phyloP scores from a whole-genome alignment of 2,888 invertebrate genomes.

The Sphecodes monilicornis region DNA sequence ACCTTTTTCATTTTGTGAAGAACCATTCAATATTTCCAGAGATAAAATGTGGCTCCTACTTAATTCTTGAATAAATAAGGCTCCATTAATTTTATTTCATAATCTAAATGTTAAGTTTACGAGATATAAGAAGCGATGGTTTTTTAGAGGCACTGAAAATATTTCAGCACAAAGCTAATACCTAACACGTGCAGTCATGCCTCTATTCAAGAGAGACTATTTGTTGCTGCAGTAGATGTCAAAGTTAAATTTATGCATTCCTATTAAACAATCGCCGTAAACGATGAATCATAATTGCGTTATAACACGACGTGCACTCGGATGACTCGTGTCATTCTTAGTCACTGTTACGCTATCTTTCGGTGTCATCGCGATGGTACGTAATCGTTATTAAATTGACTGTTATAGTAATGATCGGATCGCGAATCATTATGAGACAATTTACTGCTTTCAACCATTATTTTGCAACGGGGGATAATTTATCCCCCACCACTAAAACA shows the following conservation, averaged over 20 bases:
- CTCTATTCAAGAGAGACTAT: neutral
- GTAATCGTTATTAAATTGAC: conserved; percentile 36
- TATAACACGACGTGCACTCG: conserved; percentile 25
- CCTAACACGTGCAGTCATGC: neutral
- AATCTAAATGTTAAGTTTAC: neutral
- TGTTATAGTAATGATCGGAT: conserved; percentile 1
- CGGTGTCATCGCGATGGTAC: conserved; percentile 27
- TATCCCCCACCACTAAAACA: no score
- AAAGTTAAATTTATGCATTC: conserved; percentile 35
- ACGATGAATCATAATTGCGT: conserved; percentile 45
- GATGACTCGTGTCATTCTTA: conserved; percentile 45
- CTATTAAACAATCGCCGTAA: conserved; percentile 11
- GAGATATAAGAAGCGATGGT: neutral
- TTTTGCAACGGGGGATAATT: no score
- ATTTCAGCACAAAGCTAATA: neutral
- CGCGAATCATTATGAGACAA: neutral
- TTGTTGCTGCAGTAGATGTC: neutral
- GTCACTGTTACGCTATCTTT: conserved; percentile 43
- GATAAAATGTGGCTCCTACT: neutral
- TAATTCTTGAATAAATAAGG: neutral
- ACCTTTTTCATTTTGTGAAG: no score
- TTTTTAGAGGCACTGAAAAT: neutral
- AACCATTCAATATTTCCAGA: no score
- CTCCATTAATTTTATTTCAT: no score
- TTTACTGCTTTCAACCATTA: neutral